Evolutionary conservation across 2,888 invertebrate species (phyloP).

Genomic region (Reticulitermes lucifugus): DNA sequence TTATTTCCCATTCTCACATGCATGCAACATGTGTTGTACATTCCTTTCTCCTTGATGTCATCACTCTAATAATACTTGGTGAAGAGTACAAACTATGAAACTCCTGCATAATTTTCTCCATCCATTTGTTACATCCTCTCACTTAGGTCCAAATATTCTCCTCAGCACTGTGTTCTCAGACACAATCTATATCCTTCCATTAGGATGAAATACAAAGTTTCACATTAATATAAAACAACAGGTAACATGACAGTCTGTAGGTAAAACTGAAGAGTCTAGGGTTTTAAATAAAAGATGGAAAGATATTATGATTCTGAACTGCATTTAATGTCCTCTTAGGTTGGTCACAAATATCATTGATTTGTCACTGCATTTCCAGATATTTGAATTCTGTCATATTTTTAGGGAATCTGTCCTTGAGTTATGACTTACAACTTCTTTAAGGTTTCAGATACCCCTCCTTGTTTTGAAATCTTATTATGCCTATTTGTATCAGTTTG

Average conservation of each 20-base stretch:
- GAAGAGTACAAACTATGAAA: neutral
- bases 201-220: neutral
- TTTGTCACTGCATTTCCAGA: neutral
- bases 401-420: no score
- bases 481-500: conserved; percentile 16
- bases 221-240: neutral
- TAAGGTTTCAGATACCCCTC: neutral
- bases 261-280: neutral
- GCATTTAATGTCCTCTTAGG: neutral
- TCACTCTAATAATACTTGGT: neutral
- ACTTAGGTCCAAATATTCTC: neutral
- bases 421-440: neutral
- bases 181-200: neutral
- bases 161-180: neutral
- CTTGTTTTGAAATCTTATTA: conserved; percentile 10
- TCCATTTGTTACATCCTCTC: neutral
- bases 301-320: neutral
- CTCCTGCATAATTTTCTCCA: neutral
- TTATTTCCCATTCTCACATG: no score
- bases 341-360: neutral
- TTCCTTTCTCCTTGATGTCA: no score
- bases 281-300: neutral
- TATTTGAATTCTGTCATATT: no score
- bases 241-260: neutral
- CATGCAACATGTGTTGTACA: no score